Evolutionary conservation across 2,888 invertebrate genomes (phyloP).

Genomic region (Lasioglossum vierecki): DNA sequence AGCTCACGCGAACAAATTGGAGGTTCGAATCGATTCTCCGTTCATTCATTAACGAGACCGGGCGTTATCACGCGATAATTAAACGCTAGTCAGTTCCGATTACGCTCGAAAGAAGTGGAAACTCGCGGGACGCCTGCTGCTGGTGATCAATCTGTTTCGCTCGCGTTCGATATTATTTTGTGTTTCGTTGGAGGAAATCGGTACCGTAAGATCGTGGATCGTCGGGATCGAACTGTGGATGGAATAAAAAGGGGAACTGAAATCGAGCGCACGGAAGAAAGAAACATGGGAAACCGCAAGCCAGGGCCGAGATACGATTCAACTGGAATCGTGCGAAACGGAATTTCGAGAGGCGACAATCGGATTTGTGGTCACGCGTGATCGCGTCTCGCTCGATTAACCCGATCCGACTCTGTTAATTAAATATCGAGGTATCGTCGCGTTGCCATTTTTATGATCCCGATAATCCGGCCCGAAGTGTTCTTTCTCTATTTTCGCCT

Average conservation of each 20-base stretch:
- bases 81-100: background rate
- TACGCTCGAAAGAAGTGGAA: background rate
- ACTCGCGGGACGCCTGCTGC: background rate
- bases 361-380: background rate
- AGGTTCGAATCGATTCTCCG: background rate
- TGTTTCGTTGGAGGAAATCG: background rate
- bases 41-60: background rate
- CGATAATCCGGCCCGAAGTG: background rate
- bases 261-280: background rate
- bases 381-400: background rate
- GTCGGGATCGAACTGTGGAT: background rate
- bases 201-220: background rate
- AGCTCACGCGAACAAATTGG: background rate
- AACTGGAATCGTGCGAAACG: conserved; percentile 19
- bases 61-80: background rate
- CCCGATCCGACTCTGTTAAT: background rate
- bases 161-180: background rate
- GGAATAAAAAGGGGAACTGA: background rate
- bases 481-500: background rate
- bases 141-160: background rate
- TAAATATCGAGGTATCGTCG: background rate
- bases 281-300: background rate
- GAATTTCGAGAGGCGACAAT: background rate
- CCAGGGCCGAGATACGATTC: background rate
- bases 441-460: background rate